Evolutionary conservation across 2,113 vertebrate species (phyloP), one percentile per base, ranked within the genome.

Genomic region (Illadopsis cleaveri): DNA sequence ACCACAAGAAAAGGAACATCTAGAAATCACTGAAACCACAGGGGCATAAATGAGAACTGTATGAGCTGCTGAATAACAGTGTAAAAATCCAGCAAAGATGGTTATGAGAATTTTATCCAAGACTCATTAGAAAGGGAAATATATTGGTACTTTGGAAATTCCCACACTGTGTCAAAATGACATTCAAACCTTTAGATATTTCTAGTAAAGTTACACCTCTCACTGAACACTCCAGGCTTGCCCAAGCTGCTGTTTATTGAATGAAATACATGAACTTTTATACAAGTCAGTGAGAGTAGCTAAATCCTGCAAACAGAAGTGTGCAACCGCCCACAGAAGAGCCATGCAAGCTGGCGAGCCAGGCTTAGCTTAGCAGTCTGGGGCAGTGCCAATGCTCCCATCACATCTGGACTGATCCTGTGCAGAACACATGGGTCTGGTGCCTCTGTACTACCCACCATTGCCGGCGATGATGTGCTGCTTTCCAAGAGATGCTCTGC

Each of bases 1-100:
- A 79, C 73, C 81, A 93, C 84, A 93, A 95, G 42, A 89, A 88
- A 94, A 89, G 58, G 53, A 93, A 76, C 20, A 56, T 72, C 48
- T 78, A 91, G 45, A 93, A 82, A 89, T 76, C 50, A 61, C 57
- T 82, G 81, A 93, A 91, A 82, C 89, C 53, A 53, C 86, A 82
- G 45, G 61, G 78, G 53, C 3, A 0, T 82, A 91, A 93, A 91
- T 7, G 21, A 94, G 31, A 48, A 73, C 44, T 80, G 25, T 38
- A 73, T 37, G 37, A 91, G 47, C 73, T 69, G 44, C 47, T 70
- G 64, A 93, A 75, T n/a, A 66, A 12, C 76, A 89, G 60, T 37
- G 31, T 7, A 62, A 88, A 80, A 80, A 81, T 28, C 0, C 28
- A 82, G 40, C 12, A 11, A 92, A 92, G 50, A 4, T 88, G 37